Conservation (phyloP, 1,140 invertebrate genomes). For the Epicauta chinensis region DNA sequence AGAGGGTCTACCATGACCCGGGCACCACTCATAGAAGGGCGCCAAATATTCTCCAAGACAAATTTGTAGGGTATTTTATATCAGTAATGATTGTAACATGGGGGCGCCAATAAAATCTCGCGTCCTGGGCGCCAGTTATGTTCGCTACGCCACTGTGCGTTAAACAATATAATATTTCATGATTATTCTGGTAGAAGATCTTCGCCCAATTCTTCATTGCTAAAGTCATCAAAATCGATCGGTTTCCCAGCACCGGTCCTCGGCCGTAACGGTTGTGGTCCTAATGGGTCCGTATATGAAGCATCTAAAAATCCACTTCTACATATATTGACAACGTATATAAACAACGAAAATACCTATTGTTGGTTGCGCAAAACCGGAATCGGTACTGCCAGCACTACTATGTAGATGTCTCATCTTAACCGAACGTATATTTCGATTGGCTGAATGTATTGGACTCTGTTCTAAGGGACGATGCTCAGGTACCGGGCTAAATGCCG, state of each 20-base stretch:
- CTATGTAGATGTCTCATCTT: constrained; percentile 29
- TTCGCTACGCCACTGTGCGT: too few species aligned
- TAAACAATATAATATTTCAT: too few species aligned
- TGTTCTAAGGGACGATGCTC: constrained; percentile 39
- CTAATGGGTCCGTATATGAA: constrained; percentile 68
- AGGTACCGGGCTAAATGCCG: constrained; percentile 48
- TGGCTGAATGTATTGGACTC: constrained; percentile 31
- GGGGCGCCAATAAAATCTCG: too few species aligned
- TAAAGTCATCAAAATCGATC: constrained; percentile 68
- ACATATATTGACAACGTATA: not conserved
- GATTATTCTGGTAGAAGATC: constrained; percentile 75
- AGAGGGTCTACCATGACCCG: too few species aligned
- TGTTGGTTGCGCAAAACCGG: constrained; percentile 33
- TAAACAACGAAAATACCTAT: constrained; percentile 20
- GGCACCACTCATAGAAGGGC: too few species aligned
- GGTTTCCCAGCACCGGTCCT: constrained; percentile 63
- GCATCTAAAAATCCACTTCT: constrained; percentile 46
- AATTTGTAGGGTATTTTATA: too few species aligned
- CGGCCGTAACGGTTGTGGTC: constrained; percentile 65
- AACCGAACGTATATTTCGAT: constrained; percentile 28
- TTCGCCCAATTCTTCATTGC: constrained; percentile 72
- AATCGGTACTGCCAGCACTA: constrained; percentile 38
- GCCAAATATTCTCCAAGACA: too few species aligned
- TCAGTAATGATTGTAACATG: too few species aligned
- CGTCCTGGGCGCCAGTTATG: too few species aligned